phyloP scores from a whole-genome alignment of 2,797 vertebrate species.

The Danio albolineatus region DNA sequence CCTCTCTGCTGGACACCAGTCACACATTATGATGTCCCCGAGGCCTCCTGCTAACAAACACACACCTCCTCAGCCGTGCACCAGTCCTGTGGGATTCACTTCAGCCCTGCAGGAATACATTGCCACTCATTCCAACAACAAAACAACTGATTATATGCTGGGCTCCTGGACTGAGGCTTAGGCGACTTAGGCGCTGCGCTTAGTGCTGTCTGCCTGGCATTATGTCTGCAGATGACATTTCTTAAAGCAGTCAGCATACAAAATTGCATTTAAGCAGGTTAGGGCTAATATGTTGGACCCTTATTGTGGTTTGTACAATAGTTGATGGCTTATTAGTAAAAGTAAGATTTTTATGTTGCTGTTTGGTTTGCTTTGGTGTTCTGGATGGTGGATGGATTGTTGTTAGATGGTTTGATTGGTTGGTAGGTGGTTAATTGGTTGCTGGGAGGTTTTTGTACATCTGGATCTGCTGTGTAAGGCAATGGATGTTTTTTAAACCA shows the following conservation, averaged over 20 bases:
- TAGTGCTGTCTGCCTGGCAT: constrained; percentile 11
- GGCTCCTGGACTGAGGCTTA: constrained; percentile 32
- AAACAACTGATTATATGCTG: constrained; percentile 70
- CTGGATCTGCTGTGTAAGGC: too few relatives aligned
- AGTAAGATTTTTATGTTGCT: not conserved
- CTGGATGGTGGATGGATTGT: not conserved
- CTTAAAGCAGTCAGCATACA: constrained; percentile 15
- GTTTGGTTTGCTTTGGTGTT: not conserved
- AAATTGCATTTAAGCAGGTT: not conserved
- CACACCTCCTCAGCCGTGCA: constrained; percentile 30
- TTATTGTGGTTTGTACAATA: not conserved
- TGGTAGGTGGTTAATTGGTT: not conserved
- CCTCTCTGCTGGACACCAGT: constrained; percentile 63
- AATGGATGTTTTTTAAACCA: not conserved
- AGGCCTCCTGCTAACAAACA: constrained; percentile 72
- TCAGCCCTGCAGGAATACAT: constrained; percentile 73
- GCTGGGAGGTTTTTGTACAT: too few relatives aligned
- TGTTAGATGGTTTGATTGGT: not conserved
- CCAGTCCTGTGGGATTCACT: constrained; percentile 61
- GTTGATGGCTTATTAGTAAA: constrained; percentile 16
- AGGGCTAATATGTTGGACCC: not conserved
- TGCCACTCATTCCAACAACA: constrained; percentile 74
- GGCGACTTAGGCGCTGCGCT: constrained; percentile 29
- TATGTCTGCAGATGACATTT: constrained; percentile 29
- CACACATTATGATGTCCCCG: constrained; percentile 69